Conservation (phyloP, 2,888 invertebrate genomes). For the Omphaloscelis lunosa region DNA sequence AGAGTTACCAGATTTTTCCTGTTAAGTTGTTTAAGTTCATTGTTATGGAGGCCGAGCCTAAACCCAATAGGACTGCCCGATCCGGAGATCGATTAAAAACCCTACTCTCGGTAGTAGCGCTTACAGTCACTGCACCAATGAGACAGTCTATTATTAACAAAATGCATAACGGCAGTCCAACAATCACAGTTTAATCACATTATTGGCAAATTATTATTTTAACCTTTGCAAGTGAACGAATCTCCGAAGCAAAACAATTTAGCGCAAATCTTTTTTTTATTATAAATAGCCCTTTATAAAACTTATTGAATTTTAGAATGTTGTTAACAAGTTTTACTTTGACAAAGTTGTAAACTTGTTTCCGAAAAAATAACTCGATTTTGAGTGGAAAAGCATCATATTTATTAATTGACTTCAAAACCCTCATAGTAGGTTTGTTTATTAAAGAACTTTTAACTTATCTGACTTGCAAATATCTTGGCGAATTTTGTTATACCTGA, state of each 20-base stretch:
- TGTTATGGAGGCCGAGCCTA: neutral
- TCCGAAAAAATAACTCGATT: constrained; percentile 2
- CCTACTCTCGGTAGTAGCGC: no score
- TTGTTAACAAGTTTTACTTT: neutral
- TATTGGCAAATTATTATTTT: neutral
- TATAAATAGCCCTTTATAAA: neutral
- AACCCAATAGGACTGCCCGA: neutral
- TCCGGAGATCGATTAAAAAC: no score
- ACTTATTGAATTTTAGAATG: neutral
- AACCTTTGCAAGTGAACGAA: neutral
- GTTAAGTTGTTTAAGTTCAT: neutral
- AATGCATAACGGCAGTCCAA: neutral
- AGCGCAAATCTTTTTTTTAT: no score
- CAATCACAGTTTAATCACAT: neutral
- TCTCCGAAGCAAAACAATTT: neutral
- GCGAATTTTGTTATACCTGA: constrained; percentile 38
- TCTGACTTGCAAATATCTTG: constrained; percentile 70
- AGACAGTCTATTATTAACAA: neutral
- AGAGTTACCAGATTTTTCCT: neutral
- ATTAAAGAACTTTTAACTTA: constrained; percentile 65
- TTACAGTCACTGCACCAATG: no score
- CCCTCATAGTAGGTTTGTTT: constrained; percentile 61
- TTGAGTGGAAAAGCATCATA: constrained; percentile 50
- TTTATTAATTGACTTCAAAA: constrained; percentile 65
- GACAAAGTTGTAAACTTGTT: neutral